Conservation (phyloP, 2,797 vertebrate species). For the Vespertilio murinus region DNA sequence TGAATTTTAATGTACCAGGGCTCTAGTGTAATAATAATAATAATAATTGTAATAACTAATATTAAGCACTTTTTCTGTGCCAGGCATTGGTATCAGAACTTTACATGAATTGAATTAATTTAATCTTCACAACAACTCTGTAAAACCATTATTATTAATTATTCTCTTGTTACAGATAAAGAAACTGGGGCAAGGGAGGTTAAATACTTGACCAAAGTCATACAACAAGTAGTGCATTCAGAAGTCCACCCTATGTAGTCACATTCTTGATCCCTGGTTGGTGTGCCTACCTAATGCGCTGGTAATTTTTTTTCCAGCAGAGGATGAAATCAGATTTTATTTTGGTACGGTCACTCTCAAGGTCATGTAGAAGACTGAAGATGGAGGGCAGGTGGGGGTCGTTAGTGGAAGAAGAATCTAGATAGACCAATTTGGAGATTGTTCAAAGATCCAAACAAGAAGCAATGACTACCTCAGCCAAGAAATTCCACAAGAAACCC, state of each 20-base stretch:
- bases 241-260: background rate
- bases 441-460: background rate
- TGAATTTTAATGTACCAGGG: no score
- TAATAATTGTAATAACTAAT: background rate
- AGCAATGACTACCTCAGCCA: background rate
- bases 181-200: background rate
- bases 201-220: background rate
- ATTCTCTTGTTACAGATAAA: background rate
- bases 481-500: background rate
- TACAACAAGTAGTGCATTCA: background rate
- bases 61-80: background rate
- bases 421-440: background rate
- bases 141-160: background rate
- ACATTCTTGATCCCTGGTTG: background rate
- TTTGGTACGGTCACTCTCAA: background rate
- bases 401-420: background rate
- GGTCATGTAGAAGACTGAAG: rapidly evolving
- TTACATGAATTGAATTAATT: background rate
- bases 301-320: background rate
- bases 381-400: background rate
- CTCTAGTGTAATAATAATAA: background rate
- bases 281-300: background rate
- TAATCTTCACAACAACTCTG: background rate
- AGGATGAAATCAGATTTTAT: background rate
- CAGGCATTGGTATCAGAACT: background rate